Conservation (phyloP, 2,888 invertebrate species). For the Drosophila fungiperda region DNA sequence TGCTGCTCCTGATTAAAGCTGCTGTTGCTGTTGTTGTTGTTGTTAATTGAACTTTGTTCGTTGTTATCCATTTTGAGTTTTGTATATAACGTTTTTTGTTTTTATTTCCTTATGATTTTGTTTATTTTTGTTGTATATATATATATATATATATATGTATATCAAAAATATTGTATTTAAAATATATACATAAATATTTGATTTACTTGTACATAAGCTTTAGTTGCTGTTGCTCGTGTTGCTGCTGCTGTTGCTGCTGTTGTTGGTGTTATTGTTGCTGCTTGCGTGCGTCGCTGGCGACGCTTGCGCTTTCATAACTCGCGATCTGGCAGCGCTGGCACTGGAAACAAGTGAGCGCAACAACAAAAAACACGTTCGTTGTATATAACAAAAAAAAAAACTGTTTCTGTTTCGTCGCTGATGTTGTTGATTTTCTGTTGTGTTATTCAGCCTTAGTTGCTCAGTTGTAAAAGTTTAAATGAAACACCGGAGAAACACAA, state of each 20-base stretch:
- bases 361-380: conserved; percentile 59
- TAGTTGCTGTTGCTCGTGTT: conserved; percentile 19
- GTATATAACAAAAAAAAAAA: conserved; percentile 30
- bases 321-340: conserved; percentile 76
- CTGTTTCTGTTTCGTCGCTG: conserved; percentile 16
- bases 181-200: conserved; percentile 20
- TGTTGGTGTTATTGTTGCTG: conserved; percentile 26
- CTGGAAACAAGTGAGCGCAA: conserved; percentile 44
- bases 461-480: conserved; percentile 31
- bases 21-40: conserved; percentile 29
- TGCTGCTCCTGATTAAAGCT: conserved; percentile 85
- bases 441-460: conserved; percentile 7
- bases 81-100: conserved; percentile 31
- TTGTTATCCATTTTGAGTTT: conserved; percentile 54
- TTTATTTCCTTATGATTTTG: neutral
- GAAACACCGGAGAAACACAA: conserved; percentile 39
- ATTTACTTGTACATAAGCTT: conserved; percentile 19
- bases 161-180: conserved; percentile 55
- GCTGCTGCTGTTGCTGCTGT: conserved; percentile 12
- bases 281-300: conserved; percentile 62
- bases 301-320: conserved; percentile 78
- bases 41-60: conserved; percentile 54
- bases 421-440: conserved; percentile 9
- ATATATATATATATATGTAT: conserved; percentile 10
- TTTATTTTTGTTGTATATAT: neutral